Base-by-base conservation (phyloP, 1,140 invertebrate genomes). In the Batillaria attramentaria region DNA sequence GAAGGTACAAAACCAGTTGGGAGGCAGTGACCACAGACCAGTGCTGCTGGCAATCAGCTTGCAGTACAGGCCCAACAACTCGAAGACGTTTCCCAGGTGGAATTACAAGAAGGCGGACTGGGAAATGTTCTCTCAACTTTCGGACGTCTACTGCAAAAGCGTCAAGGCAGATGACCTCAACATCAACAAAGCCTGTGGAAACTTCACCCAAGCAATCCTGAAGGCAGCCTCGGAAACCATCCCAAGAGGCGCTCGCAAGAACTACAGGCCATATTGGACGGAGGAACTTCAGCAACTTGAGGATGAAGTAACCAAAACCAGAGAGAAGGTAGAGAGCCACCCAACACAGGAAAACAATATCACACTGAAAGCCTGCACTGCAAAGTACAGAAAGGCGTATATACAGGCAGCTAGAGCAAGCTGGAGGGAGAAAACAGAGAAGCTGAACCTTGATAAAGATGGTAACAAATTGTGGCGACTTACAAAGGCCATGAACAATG, bases 251-350 rank as follows among this genome's bases (percentile, higher is more conserved):
- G 39, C 39, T 42, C 50, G 72, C 24, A 78, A 75, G 54, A 43
- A 78, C 24, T 80, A 78, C 72, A 77, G 77, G 75, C 66, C 77
- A 42, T 75, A 79, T 43, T 79, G 77, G 80, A 81, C 28, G 28
- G 57, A 79, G 20, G 68, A 82, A 31, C 57, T 80, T 31, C 24
- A 80, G 41, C 42, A 77, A 31, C 39, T 74, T 5, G 43, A 83
- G 37, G 41, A 62, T 5, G 68, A 66, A 28, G 54, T 79, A n/a
- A 72, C 37, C n/a, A 57, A 73, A 39, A 74, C 70, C n/a, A 77
- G 78, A 37, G 41, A 69, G 65, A 68, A 65, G n/a, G n/a, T n/a
- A n/a, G n/a, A n/a, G n/a, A n/a, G n/a, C n/a, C n/a, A n/a, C n/a
- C n/a, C n/a, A n/a, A n/a, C n/a, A n/a, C n/a, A n/a, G n/a, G n/a